Conservation (phyloP, 2,797 vertebrate genomes). For the Neopelma chrysocephalum region DNA sequence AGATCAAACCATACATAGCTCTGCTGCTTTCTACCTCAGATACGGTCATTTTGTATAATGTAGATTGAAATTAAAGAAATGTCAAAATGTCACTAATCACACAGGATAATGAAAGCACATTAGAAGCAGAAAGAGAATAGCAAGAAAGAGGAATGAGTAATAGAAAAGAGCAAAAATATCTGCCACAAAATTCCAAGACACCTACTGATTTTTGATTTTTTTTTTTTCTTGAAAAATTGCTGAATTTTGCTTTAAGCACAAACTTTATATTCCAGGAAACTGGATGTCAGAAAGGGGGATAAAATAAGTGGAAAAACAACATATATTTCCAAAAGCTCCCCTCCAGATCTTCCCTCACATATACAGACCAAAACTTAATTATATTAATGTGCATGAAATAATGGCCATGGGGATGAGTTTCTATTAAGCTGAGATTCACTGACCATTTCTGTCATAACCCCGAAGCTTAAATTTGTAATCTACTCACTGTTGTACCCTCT, state of each 20-base stretch:
- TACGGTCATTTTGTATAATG: background rate
- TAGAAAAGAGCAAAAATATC: background rate
- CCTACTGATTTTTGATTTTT: fast-evolving
- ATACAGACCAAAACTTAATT: background rate
- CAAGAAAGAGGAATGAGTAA: background rate
- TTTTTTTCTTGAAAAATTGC: background rate
- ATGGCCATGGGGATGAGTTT: background rate
- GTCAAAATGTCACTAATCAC: background rate
- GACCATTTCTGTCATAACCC: background rate
- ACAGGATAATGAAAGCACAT: background rate
- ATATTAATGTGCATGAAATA: fast-evolving
- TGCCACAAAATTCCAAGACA: background rate
- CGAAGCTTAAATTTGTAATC: background rate
- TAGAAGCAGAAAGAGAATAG: background rate
- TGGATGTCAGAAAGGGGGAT: background rate
- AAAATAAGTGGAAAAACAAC: background rate
- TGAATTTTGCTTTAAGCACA: background rate
- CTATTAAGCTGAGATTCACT: background rate
- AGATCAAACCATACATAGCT: background rate
- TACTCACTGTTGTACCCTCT: background rate
- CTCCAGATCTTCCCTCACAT: background rate
- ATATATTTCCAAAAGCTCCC: background rate
- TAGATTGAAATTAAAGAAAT: background rate
- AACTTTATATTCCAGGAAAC: background rate
- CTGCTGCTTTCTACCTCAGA: background rate